Evolutionary conservation across 1,140 invertebrate species (phyloP).

Genomic region (Aphis craccivora): DNA sequence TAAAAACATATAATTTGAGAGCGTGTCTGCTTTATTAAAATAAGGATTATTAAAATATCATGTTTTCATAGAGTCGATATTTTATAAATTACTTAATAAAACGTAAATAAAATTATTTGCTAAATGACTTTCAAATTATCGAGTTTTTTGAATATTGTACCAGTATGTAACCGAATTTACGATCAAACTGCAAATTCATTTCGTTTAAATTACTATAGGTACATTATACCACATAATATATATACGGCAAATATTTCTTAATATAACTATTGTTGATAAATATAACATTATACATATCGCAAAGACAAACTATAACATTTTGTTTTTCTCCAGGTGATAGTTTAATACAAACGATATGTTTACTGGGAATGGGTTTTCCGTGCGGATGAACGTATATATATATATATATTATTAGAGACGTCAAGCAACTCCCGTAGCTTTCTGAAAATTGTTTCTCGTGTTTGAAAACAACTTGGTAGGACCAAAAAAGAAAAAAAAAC

Average conservation of each 20-base stretch:
- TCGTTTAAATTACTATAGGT: too few species aligned
- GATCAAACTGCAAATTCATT: background rate
- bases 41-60: too few species aligned
- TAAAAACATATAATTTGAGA: too few species aligned
- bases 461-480: constrained; percentile 7
- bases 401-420: background rate
- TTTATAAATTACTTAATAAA: too few species aligned
- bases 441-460: constrained; percentile 33
- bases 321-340: background rate
- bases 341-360: constrained; percentile 23
- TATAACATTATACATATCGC: background rate
- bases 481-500: background rate
- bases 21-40: too few species aligned
- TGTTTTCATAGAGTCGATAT: too few species aligned
- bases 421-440: background rate
- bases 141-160: background rate
- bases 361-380: constrained; percentile 11
- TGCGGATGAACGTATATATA: background rate
- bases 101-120: too few species aligned
- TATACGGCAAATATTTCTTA: background rate
- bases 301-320: background rate
- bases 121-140: background rate
- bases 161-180: background rate
- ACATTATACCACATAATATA: too few species aligned
- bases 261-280: background rate